phyloP scores from a whole-genome alignment of 2,113 vertebrate genomes.

The Sylvilagus bachmani region DNA sequence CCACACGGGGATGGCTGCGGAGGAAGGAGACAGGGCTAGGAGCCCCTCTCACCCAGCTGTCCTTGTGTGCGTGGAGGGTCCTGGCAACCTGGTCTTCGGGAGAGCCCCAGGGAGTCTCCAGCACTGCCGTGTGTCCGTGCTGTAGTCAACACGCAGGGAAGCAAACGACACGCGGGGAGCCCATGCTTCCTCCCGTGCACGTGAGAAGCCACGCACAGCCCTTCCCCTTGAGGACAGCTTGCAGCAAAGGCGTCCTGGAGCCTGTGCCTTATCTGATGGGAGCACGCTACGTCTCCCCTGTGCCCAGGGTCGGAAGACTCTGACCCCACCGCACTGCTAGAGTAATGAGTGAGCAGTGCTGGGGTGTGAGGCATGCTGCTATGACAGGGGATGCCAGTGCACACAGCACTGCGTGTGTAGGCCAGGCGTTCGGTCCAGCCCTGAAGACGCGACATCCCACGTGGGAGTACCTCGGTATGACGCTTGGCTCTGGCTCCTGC shows the following conservation, averaged over 20 bases:
- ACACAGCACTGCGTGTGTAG: fast-evolving
- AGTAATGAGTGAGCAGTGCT: too few relatives aligned
- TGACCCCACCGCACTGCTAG: fast-evolving
- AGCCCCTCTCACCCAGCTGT: fast-evolving
- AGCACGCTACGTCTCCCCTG: neutral
- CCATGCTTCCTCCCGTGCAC: neutral
- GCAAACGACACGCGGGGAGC: too few relatives aligned
- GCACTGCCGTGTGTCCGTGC: fast-evolving
- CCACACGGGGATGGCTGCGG: fast-evolving
- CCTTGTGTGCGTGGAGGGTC: fast-evolving
- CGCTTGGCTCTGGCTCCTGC: too few relatives aligned
- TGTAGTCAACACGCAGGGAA: fast-evolving
- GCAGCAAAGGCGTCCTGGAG: too few relatives aligned
- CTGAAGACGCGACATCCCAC: too few relatives aligned
- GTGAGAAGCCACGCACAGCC: neutral
- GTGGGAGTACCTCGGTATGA: too few relatives aligned
- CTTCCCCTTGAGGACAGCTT: neutral
- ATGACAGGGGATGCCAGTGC: too few relatives aligned
- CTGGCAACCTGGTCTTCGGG: neutral
- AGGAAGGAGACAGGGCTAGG: too few relatives aligned
- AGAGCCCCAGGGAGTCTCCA: neutral
- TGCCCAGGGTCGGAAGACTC: neutral
- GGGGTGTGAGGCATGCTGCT: neutral
- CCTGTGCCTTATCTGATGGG: neutral
- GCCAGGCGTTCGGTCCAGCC: too few relatives aligned